A percentile compares a stretch with the other conserved stretches of the same genome.
These are phyloP conservation scores for Malurus splendens DNA, from an alignment of 2,797 vertebrate genomes.

Conservation along the genomic window DNA sequence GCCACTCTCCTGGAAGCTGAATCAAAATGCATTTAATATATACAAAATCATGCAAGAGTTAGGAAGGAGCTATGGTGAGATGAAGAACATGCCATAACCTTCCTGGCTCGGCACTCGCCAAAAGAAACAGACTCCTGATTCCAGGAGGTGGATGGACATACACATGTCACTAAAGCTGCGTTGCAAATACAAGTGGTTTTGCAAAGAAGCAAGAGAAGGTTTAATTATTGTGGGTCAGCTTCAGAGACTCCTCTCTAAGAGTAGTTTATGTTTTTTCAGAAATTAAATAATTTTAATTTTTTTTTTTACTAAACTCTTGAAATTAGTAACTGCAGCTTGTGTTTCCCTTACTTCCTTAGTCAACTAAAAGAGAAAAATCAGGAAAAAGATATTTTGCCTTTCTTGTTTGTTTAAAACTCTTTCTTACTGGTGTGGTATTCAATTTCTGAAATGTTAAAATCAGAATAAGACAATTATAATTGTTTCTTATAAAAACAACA, in stretches of 20 bases:
- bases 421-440: neutral
- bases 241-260: neutral
- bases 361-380: neutral
- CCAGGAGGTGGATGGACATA: neutral
- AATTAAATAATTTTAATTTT: neutral
- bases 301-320: neutral
- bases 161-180: neutral
- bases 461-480: neutral
- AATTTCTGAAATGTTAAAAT: neutral
- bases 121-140: neutral
- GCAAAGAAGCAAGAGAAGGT: neutral
- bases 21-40: neutral
- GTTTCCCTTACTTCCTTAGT: neutral
- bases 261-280: neutral
- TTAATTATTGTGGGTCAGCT: neutral
- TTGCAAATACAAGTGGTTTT: neutral
- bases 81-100: neutral
- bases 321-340: neutral
- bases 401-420: neutral
- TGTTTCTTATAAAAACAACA: neutral
- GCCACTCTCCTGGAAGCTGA: neutral
- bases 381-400: neutral
- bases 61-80: neutral
- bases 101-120: neutral
- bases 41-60: rapidly evolving